Percentiles rank a stretch among this genome's conserved stretches.
Evolutionary conservation across 2,888 invertebrate genomes (phyloP).

Genomic region (Tanaodytes sp.): DNA sequence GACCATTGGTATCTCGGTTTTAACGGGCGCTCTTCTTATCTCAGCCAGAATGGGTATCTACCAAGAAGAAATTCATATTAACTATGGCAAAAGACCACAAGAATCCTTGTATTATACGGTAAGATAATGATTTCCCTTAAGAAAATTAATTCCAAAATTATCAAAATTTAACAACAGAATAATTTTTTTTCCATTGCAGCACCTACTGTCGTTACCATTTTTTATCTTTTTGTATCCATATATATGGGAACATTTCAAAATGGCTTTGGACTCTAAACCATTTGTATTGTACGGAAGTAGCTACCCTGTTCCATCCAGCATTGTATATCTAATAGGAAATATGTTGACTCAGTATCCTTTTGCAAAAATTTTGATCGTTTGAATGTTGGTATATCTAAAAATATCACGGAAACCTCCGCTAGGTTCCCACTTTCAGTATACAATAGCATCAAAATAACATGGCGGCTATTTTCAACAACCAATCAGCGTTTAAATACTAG

Average conservation of each 20-base stretch:
- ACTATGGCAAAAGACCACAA: conserved; percentile 92
- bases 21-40: conserved; percentile 90
- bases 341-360: conserved; percentile 88
- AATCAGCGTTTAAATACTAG: too few species aligned
- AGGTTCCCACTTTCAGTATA: too few species aligned
- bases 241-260: conserved; percentile 82
- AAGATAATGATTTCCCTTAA: too few species aligned
- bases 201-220: conserved; percentile 90
- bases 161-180: too few species aligned
- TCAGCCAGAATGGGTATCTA: conserved; percentile 97
- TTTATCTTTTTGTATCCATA: conserved; percentile 87
- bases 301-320: conserved; percentile 81
- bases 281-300: conserved; percentile 77
- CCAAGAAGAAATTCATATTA: conserved; percentile 88
- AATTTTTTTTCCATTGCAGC: conserved; percentile 77
- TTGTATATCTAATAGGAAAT: conserved; percentile 86
- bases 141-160: too few species aligned
- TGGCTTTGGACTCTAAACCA: conserved; percentile 80
- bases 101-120: conserved; percentile 90
- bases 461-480: too few species aligned
- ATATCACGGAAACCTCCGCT: too few species aligned
- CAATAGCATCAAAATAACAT: neutral
- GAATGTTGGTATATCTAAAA: too few species aligned
- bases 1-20: conserved; percentile 83
- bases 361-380: too few species aligned